Evolutionary conservation across 1,140 invertebrate species (phyloP).

Genomic region (Nymphalis io): DNA sequence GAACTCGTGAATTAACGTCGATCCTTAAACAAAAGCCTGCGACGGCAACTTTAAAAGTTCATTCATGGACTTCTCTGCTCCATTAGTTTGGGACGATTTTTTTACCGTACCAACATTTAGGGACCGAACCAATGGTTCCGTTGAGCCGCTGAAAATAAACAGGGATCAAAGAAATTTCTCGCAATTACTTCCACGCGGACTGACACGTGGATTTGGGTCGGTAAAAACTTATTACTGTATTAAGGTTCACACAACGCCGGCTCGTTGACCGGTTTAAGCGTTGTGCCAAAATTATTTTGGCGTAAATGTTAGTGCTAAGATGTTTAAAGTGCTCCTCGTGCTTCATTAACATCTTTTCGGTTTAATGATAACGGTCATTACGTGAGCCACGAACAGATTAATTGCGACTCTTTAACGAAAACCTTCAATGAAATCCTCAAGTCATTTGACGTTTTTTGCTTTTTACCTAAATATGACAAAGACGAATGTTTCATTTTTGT

Average conservation of each 20-base stretch:
- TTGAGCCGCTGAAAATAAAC: constrained; percentile 46
- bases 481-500: too few relatives aligned
- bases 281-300: constrained; percentile 40
- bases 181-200: constrained; percentile 39
- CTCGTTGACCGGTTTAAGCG: constrained; percentile 37
- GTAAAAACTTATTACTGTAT: constrained; percentile 39
- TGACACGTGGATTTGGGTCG: constrained; percentile 28
- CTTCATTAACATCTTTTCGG: constrained; percentile 32
- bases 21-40: constrained; percentile 38
- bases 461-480: neutral
- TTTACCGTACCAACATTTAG: constrained; percentile 44
- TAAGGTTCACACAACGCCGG: constrained; percentile 42
- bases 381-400: constrained; percentile 17
- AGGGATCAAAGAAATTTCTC: constrained; percentile 43
- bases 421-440: neutral
- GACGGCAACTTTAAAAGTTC: constrained; percentile 59
- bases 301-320: constrained; percentile 31
- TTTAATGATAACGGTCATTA: constrained; percentile 24
- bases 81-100: constrained; percentile 62
- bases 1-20: constrained; percentile 18
- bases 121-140: constrained; percentile 29
- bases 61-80: constrained; percentile 53
- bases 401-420: constrained; percentile 5
- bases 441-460: neutral
- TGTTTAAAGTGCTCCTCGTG: constrained; percentile 26